Evolutionary conservation across 2,888 invertebrate genomes (phyloP).

Genomic region (Agrochola lychnidis): DNA sequence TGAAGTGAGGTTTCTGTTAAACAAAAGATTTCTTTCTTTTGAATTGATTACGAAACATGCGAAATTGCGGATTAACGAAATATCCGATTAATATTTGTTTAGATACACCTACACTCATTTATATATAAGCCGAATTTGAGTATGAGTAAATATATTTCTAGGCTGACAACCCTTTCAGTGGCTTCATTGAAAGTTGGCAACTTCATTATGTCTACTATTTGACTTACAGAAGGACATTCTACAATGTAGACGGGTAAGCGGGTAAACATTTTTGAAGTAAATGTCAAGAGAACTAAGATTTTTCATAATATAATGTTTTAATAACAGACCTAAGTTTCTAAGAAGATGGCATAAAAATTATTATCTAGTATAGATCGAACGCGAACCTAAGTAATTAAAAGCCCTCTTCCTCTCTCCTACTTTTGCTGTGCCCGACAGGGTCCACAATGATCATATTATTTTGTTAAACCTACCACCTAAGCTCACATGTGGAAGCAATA

Average conservation of each 20-base stretch:
- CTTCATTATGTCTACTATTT: conserved; percentile 68
- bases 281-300: not conserved
- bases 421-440: no score
- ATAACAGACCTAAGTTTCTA: not conserved
- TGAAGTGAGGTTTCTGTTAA: not conserved
- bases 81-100: not conserved
- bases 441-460: no score
- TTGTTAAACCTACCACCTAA: no score
- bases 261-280: conserved; percentile 33
- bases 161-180: conserved; percentile 52
- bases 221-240: conserved; percentile 48
- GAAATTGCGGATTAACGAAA: not conserved
- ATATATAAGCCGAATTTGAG: not conserved
- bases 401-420: no score
- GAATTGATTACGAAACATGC: not conserved
- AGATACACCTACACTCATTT: not conserved
- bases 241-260: conserved; percentile 19
- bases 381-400: no score
- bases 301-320: not conserved
- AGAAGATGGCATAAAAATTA: not conserved
- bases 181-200: conserved; percentile 67
- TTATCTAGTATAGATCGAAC: not conserved
- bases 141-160: not conserved
- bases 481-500: no score
- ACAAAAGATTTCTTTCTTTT: no score